These are phyloP conservation scores for Apoderus coryli DNA, from an alignment of 2,888 invertebrate genomes.

Conservation along the genomic window DNA sequence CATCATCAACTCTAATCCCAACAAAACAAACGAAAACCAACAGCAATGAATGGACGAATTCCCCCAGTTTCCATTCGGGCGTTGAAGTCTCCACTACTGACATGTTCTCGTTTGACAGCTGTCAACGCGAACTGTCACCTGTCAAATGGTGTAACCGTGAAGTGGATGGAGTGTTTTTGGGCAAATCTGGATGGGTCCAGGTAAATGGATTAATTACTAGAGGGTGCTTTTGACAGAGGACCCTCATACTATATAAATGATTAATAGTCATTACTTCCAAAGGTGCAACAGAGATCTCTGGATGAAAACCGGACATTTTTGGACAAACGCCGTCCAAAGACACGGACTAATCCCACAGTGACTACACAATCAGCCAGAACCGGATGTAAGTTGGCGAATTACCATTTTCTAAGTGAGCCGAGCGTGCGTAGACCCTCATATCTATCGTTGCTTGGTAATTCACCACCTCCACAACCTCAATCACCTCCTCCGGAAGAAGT, in stretches of 20 bases:
- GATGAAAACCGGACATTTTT: too few relatives aligned
- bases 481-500: too few relatives aligned
- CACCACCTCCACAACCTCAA: too few relatives aligned
- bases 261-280: too few relatives aligned
- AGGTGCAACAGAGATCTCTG: slow-evolving; percentile 40
- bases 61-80: slow-evolving; percentile 28
- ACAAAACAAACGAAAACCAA: too few relatives aligned
- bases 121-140: slow-evolving; percentile 39
- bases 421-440: too few relatives aligned
- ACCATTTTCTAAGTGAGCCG: slow-evolving; percentile 36
- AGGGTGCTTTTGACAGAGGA: too few relatives aligned
- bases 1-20: too few relatives aligned
- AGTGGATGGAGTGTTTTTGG: slow-evolving; percentile 43
- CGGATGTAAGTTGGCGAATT: slow-evolving; percentile 37
- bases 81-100: slow-evolving; percentile 34
- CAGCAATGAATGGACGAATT: slow-evolving; percentile 21
- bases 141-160: slow-evolving; percentile 47
- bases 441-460: too few relatives aligned
- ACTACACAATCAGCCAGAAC: slow-evolving; percentile 27
- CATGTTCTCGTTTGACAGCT: slow-evolving; percentile 30
- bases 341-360: slow-evolving; percentile 21
- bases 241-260: too few relatives aligned
- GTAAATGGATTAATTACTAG: too few relatives aligned
- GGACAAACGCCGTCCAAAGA: slow-evolving; percentile 28
- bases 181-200: slow-evolving; percentile 41